Evolutionary conservation across 2,888 invertebrate genomes (phyloP).

Genomic region (Plagiodera versicolora): DNA sequence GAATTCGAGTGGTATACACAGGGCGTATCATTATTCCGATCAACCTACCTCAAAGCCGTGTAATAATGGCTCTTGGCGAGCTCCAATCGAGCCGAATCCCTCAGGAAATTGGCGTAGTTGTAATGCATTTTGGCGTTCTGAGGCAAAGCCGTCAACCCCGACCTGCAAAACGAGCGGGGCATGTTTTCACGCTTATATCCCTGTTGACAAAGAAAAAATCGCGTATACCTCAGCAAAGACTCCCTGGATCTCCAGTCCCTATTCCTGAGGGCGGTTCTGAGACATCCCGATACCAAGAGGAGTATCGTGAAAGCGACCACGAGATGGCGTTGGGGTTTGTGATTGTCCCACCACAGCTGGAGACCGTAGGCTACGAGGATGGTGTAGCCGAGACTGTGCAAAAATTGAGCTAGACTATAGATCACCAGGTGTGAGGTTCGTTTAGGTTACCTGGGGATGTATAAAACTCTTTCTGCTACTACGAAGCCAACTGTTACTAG

Average conservation of each 20-base stretch:
- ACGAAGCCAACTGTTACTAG: constrained; percentile 81
- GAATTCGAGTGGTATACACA: background rate
- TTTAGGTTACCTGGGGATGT: constrained; percentile 78
- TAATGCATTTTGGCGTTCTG: constrained; percentile 90
- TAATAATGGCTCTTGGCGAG: constrained; percentile 77
- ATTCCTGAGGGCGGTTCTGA: constrained; percentile 70
- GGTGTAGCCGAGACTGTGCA: constrained; percentile 76
- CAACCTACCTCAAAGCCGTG: constrained; percentile 73
- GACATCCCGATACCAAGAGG: constrained; percentile 65
- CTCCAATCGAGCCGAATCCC: constrained; percentile 73
- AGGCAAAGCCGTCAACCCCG: constrained; percentile 76
- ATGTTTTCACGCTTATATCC: too few species aligned
- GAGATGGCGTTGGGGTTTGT: constrained; percentile 50
- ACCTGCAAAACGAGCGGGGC: constrained; percentile 58
- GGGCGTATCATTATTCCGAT: background rate
- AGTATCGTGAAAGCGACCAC: constrained; percentile 60
- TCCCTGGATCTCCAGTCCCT: constrained; percentile 79
- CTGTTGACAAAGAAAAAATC: background rate
- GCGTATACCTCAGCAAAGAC: constrained; percentile 68
- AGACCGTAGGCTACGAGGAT: constrained; percentile 75
- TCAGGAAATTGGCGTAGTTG: constrained; percentile 84
- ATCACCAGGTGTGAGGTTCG: too few species aligned
- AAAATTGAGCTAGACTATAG: constrained; percentile 5
- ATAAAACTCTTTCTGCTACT: constrained; percentile 84
- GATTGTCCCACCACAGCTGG: constrained; percentile 64